Base-by-base conservation (phyloP, 2,113 vertebrate genomes). In the Aramus guarauna region DNA sequence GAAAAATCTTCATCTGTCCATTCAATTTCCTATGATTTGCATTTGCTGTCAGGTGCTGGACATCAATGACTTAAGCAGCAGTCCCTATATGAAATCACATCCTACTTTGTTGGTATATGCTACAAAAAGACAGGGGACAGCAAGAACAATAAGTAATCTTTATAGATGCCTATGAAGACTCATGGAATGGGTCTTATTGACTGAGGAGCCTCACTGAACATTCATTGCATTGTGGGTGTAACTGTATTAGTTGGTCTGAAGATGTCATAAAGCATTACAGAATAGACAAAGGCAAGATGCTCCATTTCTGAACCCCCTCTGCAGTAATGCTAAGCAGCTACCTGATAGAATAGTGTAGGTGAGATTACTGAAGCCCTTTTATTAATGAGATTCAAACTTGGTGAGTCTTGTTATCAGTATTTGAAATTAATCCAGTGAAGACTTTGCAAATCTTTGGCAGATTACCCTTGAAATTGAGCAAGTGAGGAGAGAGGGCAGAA, bases 91-190 rank as follows among this genome's bases (percentile, higher is more conserved):
- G 62, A 39, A 66, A 5, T 45, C 62, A 20, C 6, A 29, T 58
- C 19, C 1, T 5, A 39, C 0, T 0, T 3, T 5, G 21, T 36
- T 90, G n/a, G 22, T 64, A 23, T 3, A 1, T 16, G 2, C 59
- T 68, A n/a, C 32, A 43, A 30, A 82, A 75, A 68, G 18, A 32
- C 24, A 82, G 20, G 9, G 29, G 8, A 45, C n/a, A 53, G 24
- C 37, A 75, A 62, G 55, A 58, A 5, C 7, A 50, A 7, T 21
- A 58, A 71, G 20, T 22, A 24, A 36, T 60, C 15, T 67, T 47
- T 67, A 2, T 13, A 21, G 6, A 78, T n/a, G 15, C 34, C 79
- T 72, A 36, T 3, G 18, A n/a, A 92, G 50, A 39, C 30, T 77
- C 11, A 8, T 4, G 37, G 17, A 29, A 22, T 68, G n/a, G 22